Conservation (phyloP, 2,113 vertebrate genomes). For the Gadus chalcogrammus region DNA sequence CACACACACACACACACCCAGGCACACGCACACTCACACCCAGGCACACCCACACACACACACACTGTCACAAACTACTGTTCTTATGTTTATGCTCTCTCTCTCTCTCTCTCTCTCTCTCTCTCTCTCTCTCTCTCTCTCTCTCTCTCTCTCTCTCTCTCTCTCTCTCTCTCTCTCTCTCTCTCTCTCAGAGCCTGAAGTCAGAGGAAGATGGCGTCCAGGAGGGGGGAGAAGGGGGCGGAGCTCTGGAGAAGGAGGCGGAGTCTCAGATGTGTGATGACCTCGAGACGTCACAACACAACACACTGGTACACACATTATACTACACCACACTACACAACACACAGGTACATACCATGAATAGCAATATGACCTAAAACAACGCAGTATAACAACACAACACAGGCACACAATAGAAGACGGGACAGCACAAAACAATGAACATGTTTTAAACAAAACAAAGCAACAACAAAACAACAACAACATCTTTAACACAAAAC, state of each 20-base stretch:
- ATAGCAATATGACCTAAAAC: no score
- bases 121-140: slow-evolving; percentile 10
- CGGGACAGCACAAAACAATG: no score
- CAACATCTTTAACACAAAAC: no score
- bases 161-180: slow-evolving; percentile 8
- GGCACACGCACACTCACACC: no score
- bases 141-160: slow-evolving; percentile 8
- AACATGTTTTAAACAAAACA: no score
- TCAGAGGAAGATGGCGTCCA: background rate
- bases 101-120: slow-evolving; percentile 11
- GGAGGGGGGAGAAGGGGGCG: background rate
- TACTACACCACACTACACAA: background rate
- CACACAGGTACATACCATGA: background rate
- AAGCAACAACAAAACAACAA: no score
- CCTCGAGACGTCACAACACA: background rate
- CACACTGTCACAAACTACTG: no score
- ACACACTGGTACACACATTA: background rate
- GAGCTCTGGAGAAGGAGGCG: background rate
- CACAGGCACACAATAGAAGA: no score
- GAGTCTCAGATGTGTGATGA: background rate
- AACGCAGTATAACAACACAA: no score
- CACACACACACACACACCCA: no score
- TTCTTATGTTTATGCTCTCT: background rate
- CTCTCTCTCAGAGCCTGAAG: slow-evolving; percentile 1
- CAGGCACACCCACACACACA: no score